Evolutionary conservation across 2,113 vertebrate species (phyloP), one percentile per base, ranked within the genome.

Genomic region (Ceyx margarethae): DNA sequence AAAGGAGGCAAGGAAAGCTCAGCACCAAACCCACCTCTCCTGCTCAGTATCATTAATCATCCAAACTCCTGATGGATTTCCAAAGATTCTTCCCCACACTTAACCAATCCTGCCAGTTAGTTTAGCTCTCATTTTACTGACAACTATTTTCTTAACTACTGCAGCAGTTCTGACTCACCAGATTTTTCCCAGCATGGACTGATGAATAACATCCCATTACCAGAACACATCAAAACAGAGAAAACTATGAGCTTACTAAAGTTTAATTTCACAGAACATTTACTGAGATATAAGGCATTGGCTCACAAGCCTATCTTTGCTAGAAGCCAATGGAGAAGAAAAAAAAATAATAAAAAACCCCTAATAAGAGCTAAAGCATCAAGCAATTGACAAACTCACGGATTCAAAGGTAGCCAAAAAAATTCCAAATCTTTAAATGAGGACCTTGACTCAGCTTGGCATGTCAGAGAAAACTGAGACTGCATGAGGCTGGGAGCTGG

Each of bases 231-330:
- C 3, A 3, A 35, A 61, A 88, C 0, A 5, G 72, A 40, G 42
- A 31, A 43, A 92, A 77, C 45, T 2, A 6, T 3, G 60, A 89
- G 65, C n/a, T 73, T 54, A 26, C 76, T 53, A 8, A 85, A 86
- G 51, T 58, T 42, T 29, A 20, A 92, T 86, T 95, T 92, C 89
- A 89, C 93, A 90, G 76, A 76, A 86, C 73, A 81, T 77, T 90
- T 92, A 40, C 73, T 40, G 42, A 81, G 29, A 80, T 54, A 14
- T 3, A 16, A 35, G 76, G 50, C 57, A 50, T 0, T 9, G 48
- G 31, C 35, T 75, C 23, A 31, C 11, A 51, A 87, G 17, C 20
- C 62, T 28, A 19, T 58, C 25, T 85, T 54, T 29, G 33, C 33
- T 25, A 78, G 40, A 85, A 85, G 9, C 9, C 46, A 81, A 54